A percentile compares a stretch with the other conserved stretches of the same genome.
Evolutionary conservation across 2,113 vertebrate genomes (phyloP).

Genomic region (Butorides virescens): DNA sequence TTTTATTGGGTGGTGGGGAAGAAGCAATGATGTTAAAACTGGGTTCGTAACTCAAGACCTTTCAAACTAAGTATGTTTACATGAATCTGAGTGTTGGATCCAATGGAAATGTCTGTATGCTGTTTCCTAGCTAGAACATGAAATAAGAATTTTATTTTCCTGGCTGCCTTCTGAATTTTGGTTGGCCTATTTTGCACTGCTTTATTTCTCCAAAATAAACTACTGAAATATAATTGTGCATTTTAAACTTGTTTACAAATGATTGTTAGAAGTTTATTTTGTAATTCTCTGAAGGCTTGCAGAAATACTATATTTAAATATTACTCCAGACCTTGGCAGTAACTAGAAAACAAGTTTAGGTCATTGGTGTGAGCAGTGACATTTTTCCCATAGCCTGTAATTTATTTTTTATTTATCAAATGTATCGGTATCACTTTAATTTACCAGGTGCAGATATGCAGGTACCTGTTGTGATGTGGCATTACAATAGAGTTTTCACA

Average conservation of each 20-base stretch:
- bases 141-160: slow-evolving; percentile 47
- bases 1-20: background rate
- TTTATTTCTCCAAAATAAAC: slow-evolving; percentile 81
- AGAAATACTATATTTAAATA: slow-evolving; percentile 58
- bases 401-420: slow-evolving; percentile 50
- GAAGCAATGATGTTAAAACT: background rate
- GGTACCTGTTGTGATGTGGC: background rate
- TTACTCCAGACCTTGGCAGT: slow-evolving; percentile 25
- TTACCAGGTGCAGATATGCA: background rate
- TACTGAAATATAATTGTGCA: slow-evolving; percentile 80
- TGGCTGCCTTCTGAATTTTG: slow-evolving; percentile 70
- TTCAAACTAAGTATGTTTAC: slow-evolving; percentile 62
- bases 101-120: slow-evolving; percentile 51
- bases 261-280: slow-evolving; percentile 58
- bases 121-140: slow-evolving; percentile 64
- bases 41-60: slow-evolving; percentile 49
- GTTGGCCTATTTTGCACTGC: slow-evolving; percentile 79
- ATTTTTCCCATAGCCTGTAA: slow-evolving; percentile 10
- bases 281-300: slow-evolving; percentile 55
- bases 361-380: background rate
- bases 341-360: slow-evolving; percentile 24
- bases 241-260: slow-evolving; percentile 61
- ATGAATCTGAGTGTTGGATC: slow-evolving; percentile 64
- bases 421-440: background rate
- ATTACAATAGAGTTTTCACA: slow-evolving; percentile 7